Evolutionary conservation across 2,888 invertebrate genomes (phyloP).

Genomic region (Andrena haemorrhoa): DNA sequence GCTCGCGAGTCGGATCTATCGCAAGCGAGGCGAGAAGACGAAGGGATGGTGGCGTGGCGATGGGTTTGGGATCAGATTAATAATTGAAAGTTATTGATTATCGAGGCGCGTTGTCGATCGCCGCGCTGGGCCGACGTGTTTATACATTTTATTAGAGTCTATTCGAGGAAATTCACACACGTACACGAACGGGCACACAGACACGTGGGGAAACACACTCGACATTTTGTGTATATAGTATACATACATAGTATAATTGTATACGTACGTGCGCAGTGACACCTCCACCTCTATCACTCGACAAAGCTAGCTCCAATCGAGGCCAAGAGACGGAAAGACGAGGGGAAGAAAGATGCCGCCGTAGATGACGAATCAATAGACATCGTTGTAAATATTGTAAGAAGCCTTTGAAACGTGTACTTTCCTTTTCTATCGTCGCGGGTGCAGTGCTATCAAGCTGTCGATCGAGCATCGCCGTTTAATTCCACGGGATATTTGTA

Average conservation of each 20-base stretch:
- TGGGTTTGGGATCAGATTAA: constrained; percentile 55
- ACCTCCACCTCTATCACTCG: constrained; percentile 62
- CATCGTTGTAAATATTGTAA: constrained; percentile 77
- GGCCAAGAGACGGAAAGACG: constrained; percentile 20
- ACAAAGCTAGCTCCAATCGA: constrained; percentile 49
- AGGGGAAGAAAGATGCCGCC: constrained; percentile 30
- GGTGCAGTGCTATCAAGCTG: constrained; percentile 35
- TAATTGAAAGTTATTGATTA: constrained; percentile 64
- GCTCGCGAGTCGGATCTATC: constrained; percentile 9
- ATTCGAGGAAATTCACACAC: constrained; percentile 42
- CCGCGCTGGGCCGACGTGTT: constrained; percentile 65
- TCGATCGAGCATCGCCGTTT: constrained; percentile 27
- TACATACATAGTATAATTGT: constrained; percentile 67
- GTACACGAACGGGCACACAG: background rate
- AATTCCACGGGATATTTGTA: constrained; percentile 40
- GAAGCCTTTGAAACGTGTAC: constrained; percentile 64
- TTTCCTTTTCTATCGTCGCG: constrained; percentile 34
- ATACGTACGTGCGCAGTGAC: constrained; percentile 62
- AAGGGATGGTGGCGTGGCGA: constrained; percentile 48
- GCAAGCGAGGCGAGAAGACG: constrained; percentile 3
- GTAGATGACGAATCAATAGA: constrained; percentile 53
- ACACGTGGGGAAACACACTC: constrained; percentile 13
- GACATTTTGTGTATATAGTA: constrained; percentile 70
- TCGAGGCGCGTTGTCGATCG: constrained; percentile 50
- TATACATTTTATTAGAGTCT: constrained; percentile 73